phyloP scores from a whole-genome alignment of 92 coral and sea anemone species.

The Phymanthus crucifer region DNA sequence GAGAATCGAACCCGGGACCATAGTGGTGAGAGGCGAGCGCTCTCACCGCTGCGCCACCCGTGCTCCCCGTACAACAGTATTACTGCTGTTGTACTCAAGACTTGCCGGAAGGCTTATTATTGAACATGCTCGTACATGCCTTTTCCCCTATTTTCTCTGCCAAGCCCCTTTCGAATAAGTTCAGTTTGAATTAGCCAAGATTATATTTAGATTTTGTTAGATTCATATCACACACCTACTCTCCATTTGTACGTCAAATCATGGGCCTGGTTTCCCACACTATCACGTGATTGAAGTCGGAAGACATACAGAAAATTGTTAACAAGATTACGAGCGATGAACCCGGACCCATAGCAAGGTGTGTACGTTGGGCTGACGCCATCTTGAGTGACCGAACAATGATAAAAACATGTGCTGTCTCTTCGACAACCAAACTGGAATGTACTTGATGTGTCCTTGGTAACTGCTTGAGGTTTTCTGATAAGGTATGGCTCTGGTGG shows the following conservation, averaged over 20 bases:
- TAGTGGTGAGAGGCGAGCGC: too few species aligned
- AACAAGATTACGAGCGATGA: constrained; percentile 12
- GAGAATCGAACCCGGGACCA: too few species aligned
- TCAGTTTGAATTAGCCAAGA: too few species aligned
- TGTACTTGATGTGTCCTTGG: constrained; percentile 40
- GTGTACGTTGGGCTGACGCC: background rate
- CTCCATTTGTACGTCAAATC: background rate
- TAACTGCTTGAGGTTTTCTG: constrained; percentile 46
- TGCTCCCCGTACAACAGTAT: too few species aligned
- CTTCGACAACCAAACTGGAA: constrained; percentile 53
- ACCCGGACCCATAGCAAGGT: constrained; percentile 49
- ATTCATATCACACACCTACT: too few species aligned
- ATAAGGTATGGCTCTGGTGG: constrained; percentile 61
- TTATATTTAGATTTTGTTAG: constrained; percentile 15
- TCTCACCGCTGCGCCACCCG: too few species aligned
- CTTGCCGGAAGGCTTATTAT: too few species aligned
- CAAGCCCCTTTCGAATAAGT: too few species aligned
- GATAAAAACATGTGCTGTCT: background rate
- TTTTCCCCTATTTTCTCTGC: too few species aligned
- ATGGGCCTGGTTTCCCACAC: constrained; percentile 66
- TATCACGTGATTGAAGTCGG: constrained; percentile 66
- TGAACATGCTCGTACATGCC: too few species aligned
- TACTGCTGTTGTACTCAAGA: too few species aligned
- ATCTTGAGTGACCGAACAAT: background rate
- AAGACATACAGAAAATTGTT: constrained; percentile 56